A percentile compares a stretch with the other conserved stretches of the same genome.
These are phyloP conservation scores for Vireo griseus DNA, from an alignment of 2,797 vertebrate genomes.

Conservation along the genomic window DNA sequence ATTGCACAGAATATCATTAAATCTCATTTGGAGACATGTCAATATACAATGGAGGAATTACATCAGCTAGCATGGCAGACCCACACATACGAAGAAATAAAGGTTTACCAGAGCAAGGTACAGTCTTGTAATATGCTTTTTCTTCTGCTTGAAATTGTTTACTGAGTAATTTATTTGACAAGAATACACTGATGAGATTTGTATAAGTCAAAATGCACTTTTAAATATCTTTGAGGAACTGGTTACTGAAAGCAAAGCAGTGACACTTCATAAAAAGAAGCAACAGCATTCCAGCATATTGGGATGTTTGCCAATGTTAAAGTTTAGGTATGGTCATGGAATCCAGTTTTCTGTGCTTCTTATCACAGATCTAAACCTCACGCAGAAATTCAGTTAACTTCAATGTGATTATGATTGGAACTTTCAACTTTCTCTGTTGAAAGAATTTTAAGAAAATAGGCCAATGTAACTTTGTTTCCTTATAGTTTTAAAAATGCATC, in stretches of 20 bases:
- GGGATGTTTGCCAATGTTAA: background rate
- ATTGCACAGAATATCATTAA: constrained; percentile 99
- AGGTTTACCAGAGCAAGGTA: constrained; percentile 99
- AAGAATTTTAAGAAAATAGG: background rate
- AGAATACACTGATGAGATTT: background rate
- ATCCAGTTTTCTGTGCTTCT: background rate
- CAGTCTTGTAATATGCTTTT: background rate
- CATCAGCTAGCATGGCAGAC: constrained; percentile 99
- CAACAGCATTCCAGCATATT: background rate
- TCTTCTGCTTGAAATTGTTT: background rate
- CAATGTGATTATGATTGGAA: background rate
- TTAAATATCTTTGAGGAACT: background rate
- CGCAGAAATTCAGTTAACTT: background rate
- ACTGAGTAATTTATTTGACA: background rate
- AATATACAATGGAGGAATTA: constrained; percentile 95
- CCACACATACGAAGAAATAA: constrained; percentile 97
- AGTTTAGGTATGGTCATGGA: background rate
- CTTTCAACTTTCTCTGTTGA: background rate
- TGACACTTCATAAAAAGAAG: background rate
- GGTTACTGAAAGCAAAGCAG: background rate
- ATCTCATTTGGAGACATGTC: constrained; percentile 98
- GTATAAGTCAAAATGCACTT: background rate
- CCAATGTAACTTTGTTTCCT: background rate
- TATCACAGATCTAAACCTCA: background rate
- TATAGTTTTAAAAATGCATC: background rate